phyloP scores from a whole-genome alignment of 2,797 vertebrate genomes.

The Platalea minor region DNA sequence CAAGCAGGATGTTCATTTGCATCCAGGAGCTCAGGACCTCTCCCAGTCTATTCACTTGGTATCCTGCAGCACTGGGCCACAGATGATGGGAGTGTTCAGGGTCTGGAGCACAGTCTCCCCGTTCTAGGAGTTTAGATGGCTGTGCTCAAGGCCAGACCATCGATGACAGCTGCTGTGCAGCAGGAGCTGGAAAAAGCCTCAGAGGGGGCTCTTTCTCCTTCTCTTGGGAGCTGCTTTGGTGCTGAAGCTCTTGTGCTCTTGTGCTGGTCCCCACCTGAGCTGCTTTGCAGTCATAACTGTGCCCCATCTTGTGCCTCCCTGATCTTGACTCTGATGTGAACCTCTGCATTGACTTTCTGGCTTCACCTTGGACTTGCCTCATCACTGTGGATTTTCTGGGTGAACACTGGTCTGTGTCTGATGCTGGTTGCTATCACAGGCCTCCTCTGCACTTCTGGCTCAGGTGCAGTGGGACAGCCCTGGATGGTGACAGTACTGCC shows the following conservation, averaged over 20 bases:
- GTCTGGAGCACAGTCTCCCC: neutral
- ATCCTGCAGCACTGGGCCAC: neutral
- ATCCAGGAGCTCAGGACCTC: neutral
- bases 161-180: fast-evolving
- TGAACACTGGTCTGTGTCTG: neutral
- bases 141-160: neutral
- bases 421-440: neutral
- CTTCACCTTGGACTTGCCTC: neutral
- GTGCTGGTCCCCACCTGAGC: neutral
- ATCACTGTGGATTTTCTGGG: fast-evolving
- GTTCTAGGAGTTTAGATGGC: neutral
- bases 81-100: neutral
- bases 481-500: neutral
- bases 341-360: neutral
- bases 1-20: neutral
- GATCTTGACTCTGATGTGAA: neutral
- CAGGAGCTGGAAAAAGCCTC: neutral
- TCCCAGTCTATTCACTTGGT: neutral
- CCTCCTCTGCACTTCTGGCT: neutral
- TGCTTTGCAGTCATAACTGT: neutral
- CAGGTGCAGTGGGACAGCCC: neutral
- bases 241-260: neutral
- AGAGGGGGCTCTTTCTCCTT: neutral
- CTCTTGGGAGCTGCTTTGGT: neutral
- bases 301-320: neutral